Evolutionary conservation across 2,113 vertebrate species (phyloP), one percentile per base, ranked within the genome.

Genomic region (Urocitellus parryii): DNA sequence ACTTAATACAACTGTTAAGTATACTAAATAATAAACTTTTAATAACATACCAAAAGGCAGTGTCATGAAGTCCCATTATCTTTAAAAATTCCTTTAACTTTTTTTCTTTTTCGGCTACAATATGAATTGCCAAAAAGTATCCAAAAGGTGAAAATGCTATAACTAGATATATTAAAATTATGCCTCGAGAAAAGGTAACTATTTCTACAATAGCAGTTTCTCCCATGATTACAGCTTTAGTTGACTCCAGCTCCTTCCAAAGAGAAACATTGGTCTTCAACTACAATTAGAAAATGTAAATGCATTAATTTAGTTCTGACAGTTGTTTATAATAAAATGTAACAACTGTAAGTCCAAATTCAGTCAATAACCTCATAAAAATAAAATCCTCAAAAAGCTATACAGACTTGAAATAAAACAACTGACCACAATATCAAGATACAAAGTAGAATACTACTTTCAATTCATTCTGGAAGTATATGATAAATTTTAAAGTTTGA

Each of bases 111-210:
- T 99, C 99, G 5, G 99, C 99, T n/a, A 99, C 99, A 18, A 99
- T 99, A 68, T 99, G 99, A 97, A 99, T 99, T 32, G 99, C 99
- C 98, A 99, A 98, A 90, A 99, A 99, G 97, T 99, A 99, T 89
- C 99, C 99, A 22, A 99, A 99, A 0, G 99, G 99, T 0, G 99
- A 99, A 98, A 99, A 99, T 0, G 99, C 99, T 97, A 99, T 99
- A 48, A 99, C 99, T 16, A 99, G 98, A 97, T 99, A 99, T 98
- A 99, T 99, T 78, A 99, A 99, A 98, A 99, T 99, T 70, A 99
- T 99, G 1, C 99, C 99, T 27, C 99, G 99, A 34, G 99, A 99
- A 96, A 99, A 99, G 81, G 99, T 99, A 90, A 99, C 99, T 78
- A 99, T 99, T 98, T 99, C 99, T 97, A 99, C 98, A 85, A 99